phyloP scores from a whole-genome alignment of 2,797 vertebrate species.

The Karalla daura region DNA sequence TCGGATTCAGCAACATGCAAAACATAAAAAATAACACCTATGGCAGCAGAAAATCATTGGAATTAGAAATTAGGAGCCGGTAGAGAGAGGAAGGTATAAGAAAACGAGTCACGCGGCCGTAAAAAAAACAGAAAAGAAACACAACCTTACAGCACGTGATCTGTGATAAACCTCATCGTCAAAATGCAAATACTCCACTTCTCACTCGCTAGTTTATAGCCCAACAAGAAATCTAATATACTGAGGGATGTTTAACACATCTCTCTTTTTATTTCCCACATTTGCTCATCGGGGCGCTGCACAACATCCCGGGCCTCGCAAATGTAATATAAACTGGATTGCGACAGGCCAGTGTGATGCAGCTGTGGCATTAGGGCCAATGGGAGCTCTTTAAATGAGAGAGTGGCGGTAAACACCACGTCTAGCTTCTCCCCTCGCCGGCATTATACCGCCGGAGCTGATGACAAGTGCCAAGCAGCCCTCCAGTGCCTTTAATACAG shows the following conservation, averaged over 20 bases:
- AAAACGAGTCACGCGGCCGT: neutral
- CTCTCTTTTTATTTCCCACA: constrained; percentile 55
- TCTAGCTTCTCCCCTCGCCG: constrained; percentile 44
- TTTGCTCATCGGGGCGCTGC: constrained; percentile 44
- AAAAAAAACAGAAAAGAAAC: constrained; percentile 4
- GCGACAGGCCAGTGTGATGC: constrained; percentile 48
- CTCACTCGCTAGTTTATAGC: constrained; percentile 38
- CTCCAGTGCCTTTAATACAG: constrained; percentile 75
- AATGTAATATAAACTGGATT: constrained; percentile 63
- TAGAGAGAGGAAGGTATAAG: neutral
- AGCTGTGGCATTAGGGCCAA: constrained; percentile 65
- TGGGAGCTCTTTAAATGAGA: constrained; percentile 76
- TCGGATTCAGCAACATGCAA: constrained; percentile 34
- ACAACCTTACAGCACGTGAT: constrained; percentile 18
- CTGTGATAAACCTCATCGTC: constrained; percentile 26
- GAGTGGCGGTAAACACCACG: constrained; percentile 69
- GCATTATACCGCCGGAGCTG: constrained; percentile 64
- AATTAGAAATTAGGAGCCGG: constrained; percentile 2
- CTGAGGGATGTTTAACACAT: constrained; percentile 55
- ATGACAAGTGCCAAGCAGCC: constrained; percentile 72
- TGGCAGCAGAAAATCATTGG: constrained; percentile 10
- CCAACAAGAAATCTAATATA: constrained; percentile 52
- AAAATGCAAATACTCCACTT: constrained; percentile 52
- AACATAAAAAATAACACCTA: constrained; percentile 13
- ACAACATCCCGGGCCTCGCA: constrained; percentile 51